Evolutionary conservation across 2,113 vertebrate genomes (phyloP).

Genomic region (Leptobrachium ailaonicum): DNA sequence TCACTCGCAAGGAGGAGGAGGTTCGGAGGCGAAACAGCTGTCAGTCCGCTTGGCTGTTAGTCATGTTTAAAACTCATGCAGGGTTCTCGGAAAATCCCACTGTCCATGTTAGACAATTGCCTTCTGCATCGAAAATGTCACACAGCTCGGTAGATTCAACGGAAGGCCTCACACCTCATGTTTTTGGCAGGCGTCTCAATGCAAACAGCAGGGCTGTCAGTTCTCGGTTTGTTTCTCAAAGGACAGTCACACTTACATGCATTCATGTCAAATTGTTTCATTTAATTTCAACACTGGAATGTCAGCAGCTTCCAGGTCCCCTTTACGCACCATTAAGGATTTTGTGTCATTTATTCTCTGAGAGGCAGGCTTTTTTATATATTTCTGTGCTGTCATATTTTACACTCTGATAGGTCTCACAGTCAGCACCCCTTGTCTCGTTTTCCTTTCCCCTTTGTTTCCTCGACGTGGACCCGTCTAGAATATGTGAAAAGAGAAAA

Average conservation of each 20-base stretch:
- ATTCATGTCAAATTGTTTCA: neutral
- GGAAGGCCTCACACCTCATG: constrained; percentile 9
- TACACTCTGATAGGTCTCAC: constrained; percentile 23
- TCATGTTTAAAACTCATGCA: constrained; percentile 8
- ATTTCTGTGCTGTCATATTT: constrained; percentile 38
- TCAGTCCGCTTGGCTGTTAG: constrained; percentile 16
- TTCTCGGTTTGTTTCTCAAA: constrained; percentile 9
- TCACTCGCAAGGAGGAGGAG: neutral
- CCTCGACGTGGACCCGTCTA: neutral
- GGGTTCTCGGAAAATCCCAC: constrained; percentile 21
- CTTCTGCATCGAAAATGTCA: constrained; percentile 34
- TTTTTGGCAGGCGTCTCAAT: constrained; percentile 35
- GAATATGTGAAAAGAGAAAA: neutral
- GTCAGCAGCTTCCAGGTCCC: constrained; percentile 43
- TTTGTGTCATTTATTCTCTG: constrained; percentile 39
- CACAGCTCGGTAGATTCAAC: constrained; percentile 1
- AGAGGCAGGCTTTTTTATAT: constrained; percentile 24
- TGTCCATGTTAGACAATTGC: constrained; percentile 31
- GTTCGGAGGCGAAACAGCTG: neutral
- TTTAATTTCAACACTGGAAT: constrained; percentile 39
- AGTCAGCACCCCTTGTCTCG: neutral
- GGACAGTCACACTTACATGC: neutral
- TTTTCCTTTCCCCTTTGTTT: constrained; percentile 3
- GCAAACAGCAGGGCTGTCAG: constrained; percentile 16
- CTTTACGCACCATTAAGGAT: constrained; percentile 46